Percentiles rank a stretch among this genome's conserved stretches.
Conservation (phyloP, 1,140 invertebrate species). For the Cherax quadricarinatus region DNA sequence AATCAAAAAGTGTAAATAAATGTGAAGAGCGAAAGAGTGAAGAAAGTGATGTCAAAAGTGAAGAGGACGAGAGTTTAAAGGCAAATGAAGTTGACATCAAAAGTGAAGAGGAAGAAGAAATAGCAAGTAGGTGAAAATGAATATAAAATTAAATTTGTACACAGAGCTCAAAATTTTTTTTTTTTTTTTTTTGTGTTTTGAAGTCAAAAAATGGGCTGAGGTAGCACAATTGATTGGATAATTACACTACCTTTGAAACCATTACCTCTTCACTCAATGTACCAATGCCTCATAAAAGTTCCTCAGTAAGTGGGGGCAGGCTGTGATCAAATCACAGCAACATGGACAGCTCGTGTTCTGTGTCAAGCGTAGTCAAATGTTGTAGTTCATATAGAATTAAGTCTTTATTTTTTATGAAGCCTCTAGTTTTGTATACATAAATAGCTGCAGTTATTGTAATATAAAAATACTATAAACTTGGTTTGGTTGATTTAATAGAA, state of each 20-base stretch:
- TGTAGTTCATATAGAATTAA: constrained; percentile 23
- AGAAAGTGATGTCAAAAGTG: constrained; percentile 25
- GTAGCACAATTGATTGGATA: constrained; percentile 1
- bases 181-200: no score
- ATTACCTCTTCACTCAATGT: neutral
- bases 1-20: neutral
- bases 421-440: constrained; percentile 56
- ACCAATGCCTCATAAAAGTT: constrained; percentile 7
- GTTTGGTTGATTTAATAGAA: constrained; percentile 18
- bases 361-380: constrained; percentile 29
- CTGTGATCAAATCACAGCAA: neutral
- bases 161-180: neutral
- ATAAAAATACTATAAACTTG: neutral
- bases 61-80: constrained; percentile 6
- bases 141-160: neutral
- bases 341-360: neutral
- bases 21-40: constrained; percentile 7
- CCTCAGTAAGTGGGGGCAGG: neutral
- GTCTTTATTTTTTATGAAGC: constrained; percentile 56
- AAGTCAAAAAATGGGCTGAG: neutral
- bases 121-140: constrained; percentile 14
- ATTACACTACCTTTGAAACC: neutral
- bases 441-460: constrained; percentile 24
- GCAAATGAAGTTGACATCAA: constrained; percentile 3
- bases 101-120: constrained; percentile 13